A percentile compares a stretch with the other conserved stretches of the same genome.
phyloP scores from a whole-genome alignment of 1,140 invertebrate genomes.

The Caerostris extrusa region DNA sequence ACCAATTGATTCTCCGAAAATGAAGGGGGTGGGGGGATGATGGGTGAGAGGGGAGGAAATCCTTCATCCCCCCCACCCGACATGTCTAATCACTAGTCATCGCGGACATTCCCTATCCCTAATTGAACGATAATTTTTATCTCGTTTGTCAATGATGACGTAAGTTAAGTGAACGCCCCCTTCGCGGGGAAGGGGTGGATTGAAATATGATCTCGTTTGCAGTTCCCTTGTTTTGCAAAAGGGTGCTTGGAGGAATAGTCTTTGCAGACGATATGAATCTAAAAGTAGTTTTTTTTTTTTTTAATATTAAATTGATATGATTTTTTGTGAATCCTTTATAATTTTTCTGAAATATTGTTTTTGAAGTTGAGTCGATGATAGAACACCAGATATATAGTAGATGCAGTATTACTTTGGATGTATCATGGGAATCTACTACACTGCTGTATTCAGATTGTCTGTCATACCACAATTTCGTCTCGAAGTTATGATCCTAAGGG shows the following conservation, averaged over 20 bases:
- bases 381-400: too few relatives aligned
- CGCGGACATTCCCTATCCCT: slow-evolving; percentile 8
- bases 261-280: background rate
- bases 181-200: background rate
- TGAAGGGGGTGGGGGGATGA: background rate
- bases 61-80: background rate
- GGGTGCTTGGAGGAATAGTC: background rate
- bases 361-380: too few relatives aligned
- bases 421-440: too few relatives aligned
- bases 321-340: too few relatives aligned
- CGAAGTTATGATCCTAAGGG: too few relatives aligned
- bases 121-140: slow-evolving; percentile 40
- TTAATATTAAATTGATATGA: too few relatives aligned
- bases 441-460: too few relatives aligned
- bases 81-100: slow-evolving; percentile 32
- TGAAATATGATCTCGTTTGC: background rate
- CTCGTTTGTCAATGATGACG: slow-evolving; percentile 33
- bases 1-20: background rate
- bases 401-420: too few relatives aligned
- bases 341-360: too few relatives aligned
- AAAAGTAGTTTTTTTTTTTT: too few relatives aligned
- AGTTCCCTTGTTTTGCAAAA: background rate
- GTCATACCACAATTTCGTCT: too few relatives aligned
- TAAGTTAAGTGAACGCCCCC: slow-evolving; percentile 28
- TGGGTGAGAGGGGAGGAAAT: background rate